Evolutionary conservation across 1,140 invertebrate genomes (phyloP).

Genomic region (Scaptomyza pallida): DNA sequence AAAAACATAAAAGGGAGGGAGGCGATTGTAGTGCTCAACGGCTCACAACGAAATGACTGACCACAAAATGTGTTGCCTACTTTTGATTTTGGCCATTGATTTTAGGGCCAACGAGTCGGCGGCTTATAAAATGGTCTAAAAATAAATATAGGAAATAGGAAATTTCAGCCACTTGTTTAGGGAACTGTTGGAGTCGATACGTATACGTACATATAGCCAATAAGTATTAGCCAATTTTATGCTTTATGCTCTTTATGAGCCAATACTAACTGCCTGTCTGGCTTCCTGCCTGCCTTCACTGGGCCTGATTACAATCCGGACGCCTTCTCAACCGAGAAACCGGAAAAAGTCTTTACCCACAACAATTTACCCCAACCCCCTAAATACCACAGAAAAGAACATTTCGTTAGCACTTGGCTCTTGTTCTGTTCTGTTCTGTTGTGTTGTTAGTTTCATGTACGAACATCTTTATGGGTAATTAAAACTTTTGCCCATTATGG

Average conservation of each 20-base stretch:
- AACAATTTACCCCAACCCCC: slow-evolving; percentile 12
- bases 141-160: slow-evolving; percentile 4
- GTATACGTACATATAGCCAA: slow-evolving; percentile 11
- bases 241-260: slow-evolving; percentile 77
- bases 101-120: slow-evolving; percentile 37
- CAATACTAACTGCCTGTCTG: slow-evolving; percentile 13
- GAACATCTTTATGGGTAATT: slow-evolving; percentile 83
- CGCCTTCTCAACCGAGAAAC: slow-evolving; percentile 36
- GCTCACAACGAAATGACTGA: slow-evolving; percentile 64
- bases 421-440: slow-evolving; percentile 26
- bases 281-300: slow-evolving; percentile 31
- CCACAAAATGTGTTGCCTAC: slow-evolving; percentile 76
- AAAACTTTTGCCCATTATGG: slow-evolving; percentile 80
- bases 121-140: slow-evolving; percentile 14
- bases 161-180: slow-evolving; percentile 22
- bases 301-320: slow-evolving; percentile 52
- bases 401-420: slow-evolving; percentile 30
- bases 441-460: slow-evolving; percentile 58
- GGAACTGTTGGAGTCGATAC: background rate
- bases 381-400: background rate
- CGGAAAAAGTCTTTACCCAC: slow-evolving; percentile 54
- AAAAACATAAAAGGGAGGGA: slow-evolving; percentile 38
- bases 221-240: slow-evolving; percentile 78
- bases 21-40: slow-evolving; percentile 65
- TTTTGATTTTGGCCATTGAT: slow-evolving; percentile 73